Base-by-base conservation (phyloP, 2,113 vertebrate species). In the Nibea coibor region DNA sequence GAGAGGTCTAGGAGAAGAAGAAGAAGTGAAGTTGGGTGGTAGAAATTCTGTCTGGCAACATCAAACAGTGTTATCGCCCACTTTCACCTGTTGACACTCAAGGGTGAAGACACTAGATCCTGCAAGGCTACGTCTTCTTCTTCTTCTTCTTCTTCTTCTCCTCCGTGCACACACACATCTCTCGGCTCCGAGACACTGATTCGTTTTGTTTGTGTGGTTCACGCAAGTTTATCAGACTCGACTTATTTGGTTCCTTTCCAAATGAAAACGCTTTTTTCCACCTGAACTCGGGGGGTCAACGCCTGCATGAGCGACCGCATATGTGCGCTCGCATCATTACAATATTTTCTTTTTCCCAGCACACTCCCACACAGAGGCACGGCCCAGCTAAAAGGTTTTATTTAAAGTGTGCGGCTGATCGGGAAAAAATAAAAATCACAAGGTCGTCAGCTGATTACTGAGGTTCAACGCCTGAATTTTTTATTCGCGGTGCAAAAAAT, bases 21-120 rank as follows among this genome's bases (percentile, higher is more conserved):
- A 94, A 95, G 96, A 95, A 96, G 95, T 85, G 87, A 96, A 95
- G 95, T 97, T 97, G 96, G 96, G 96, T 96, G 96, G 96, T 95
- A 94, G 91, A 91, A 97, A 96, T 94, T 95, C 94, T 93, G 95
- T 94, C 94, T 96, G 94, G 94, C 95, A 96, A 97, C 96, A 97
- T 97, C 96, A 98, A 97, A 97, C 96, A 92, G 88, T 43, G 93
- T 96, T 93, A 96, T 94, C 94, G 78, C 92, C 83, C 92, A 91
- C 92, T 94, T 94, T 97, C 96, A 98, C 96, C 97, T 97, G 96
- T 96, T 95, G 91, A 95, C 92, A 95, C 94, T 93, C 88, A 88
- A 85, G 89, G 93, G 90, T 89, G 90, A 91, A 87, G 94, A 93
- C 90, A 87, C 74, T 82, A 85, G 92, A 84, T 92, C 89, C 77